Conservation (phyloP, 2,888 invertebrate species). For the Sarcophaga variegata region DNA sequence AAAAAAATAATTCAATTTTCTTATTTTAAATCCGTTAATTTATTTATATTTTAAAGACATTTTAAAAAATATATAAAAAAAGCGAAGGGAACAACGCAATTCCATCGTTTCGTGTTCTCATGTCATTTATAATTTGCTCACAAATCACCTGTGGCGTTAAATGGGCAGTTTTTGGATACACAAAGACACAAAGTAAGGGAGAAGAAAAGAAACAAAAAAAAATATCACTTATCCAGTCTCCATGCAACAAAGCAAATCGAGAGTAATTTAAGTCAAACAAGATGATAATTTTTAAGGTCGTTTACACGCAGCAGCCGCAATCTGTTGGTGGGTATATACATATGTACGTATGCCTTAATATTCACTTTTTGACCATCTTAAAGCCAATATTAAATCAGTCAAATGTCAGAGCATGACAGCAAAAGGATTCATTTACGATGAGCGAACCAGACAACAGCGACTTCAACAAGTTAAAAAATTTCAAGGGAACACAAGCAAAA, state of each 20-base stretch:
- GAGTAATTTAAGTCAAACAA: constrained; percentile 62
- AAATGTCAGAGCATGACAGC: constrained; percentile 69
- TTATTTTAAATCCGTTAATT: constrained; percentile 34
- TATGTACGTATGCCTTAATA: constrained; percentile 27
- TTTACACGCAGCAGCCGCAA: constrained; percentile 55
- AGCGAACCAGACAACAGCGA: neutral
- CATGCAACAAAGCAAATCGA: constrained; percentile 40
- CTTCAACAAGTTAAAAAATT: neutral
- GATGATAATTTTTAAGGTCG: constrained; percentile 67
- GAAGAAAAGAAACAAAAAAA: neutral
- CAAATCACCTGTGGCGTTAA: constrained; percentile 72
- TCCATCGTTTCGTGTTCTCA: constrained; percentile 53
- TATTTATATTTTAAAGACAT: constrained; percentile 9
- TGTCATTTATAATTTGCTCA: constrained; percentile 72
- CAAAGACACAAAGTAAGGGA: neutral
- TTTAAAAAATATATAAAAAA: neutral
- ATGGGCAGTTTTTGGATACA: constrained; percentile 54
- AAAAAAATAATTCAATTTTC: constrained; percentile 6
- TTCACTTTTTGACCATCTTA: constrained; percentile 54
- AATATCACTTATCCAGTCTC: constrained; percentile 23
- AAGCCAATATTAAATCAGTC: constrained; percentile 72
- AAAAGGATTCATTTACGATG: constrained; percentile 58
- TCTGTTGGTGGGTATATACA: constrained; percentile 36
- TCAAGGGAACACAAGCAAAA: too few relatives aligned
- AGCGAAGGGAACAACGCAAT: neutral